A percentile compares a stretch with the other conserved stretches of the same genome.
These are phyloP conservation scores for Eudorcas thomsonii DNA, from an alignment of 2,113 vertebrate genomes.

Conservation along the genomic window DNA sequence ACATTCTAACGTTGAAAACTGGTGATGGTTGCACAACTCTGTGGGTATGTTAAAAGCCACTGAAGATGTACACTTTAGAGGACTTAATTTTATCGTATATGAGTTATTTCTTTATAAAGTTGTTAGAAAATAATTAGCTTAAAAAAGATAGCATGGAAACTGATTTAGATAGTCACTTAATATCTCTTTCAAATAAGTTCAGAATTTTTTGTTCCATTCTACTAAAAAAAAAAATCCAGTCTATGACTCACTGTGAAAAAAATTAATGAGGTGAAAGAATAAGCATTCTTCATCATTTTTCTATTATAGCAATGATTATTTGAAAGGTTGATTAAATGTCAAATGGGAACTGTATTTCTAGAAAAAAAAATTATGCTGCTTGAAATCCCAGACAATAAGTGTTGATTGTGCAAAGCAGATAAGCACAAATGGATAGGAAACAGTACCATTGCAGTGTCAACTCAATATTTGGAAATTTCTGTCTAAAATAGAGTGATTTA, in stretches of 20 bases:
- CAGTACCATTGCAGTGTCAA: background rate
- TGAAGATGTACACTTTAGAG: background rate
- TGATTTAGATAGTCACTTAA: background rate
- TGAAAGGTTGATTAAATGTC: conserved; percentile 45
- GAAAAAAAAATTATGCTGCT: conserved; percentile 11
- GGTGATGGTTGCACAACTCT: background rate
- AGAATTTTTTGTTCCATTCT: background rate
- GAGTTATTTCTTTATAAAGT: background rate
- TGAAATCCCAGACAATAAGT: conserved; percentile 35
- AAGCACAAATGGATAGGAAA: background rate
- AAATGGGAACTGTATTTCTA: background rate
- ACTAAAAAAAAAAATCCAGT: background rate
- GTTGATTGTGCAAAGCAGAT: conserved; percentile 24
- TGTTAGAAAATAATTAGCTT: background rate
- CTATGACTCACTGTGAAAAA: background rate
- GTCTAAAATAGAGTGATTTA: background rate
- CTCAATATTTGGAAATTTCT: conserved; percentile 7
- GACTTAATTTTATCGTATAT: background rate
- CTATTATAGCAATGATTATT: background rate
- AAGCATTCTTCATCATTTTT: background rate
- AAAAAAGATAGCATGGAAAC: background rate
- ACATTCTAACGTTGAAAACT: background rate
- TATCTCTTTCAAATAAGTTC: background rate
- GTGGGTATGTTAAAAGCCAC: background rate
- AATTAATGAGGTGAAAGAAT: background rate